Percentiles rank a stretch among this genome's conserved stretches.
phyloP scores from a whole-genome alignment of 2,888 invertebrate genomes.

The Plagodis dolabraria region DNA sequence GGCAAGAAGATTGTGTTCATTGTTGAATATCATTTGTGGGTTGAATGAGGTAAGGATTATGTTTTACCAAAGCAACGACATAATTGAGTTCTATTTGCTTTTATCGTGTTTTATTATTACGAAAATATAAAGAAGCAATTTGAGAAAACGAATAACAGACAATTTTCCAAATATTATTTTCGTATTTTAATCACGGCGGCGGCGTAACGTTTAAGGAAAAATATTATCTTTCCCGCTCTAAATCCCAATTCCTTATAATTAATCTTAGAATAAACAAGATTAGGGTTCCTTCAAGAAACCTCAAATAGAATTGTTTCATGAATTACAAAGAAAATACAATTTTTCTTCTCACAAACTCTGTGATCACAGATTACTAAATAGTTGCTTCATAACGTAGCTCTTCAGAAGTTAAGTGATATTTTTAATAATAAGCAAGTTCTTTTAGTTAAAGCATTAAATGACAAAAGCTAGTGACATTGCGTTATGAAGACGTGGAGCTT shows the following conservation, averaged over 20 bases:
- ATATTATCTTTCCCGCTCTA: conserved; percentile 32
- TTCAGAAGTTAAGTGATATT: no score
- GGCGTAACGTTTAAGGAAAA: conserved; percentile 33
- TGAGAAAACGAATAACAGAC: conserved; percentile 22
- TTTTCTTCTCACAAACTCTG: neutral
- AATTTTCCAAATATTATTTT: conserved; percentile 29
- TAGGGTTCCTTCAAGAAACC: conserved; percentile 33
- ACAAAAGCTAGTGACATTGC: no score
- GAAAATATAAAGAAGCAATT: conserved; percentile 21
- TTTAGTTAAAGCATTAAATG: no score
- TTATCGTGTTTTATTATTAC: conserved; percentile 16
- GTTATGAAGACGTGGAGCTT: no score
- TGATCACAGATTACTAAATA: no score
- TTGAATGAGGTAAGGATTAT: neutral
- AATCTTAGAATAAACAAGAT: conserved; percentile 63
- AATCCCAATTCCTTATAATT: conserved; percentile 47
- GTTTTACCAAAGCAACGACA: conserved; percentile 1
- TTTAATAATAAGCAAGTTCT: no score
- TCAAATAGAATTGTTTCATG: conserved; percentile 49
- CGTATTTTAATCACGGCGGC: conserved; percentile 30
- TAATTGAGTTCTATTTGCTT: conserved; percentile 16
- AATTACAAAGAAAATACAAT: conserved; percentile 2
- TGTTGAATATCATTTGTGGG: no score
- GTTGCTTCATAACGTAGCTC: no score
- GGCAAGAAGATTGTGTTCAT: no score